phyloP scores from a whole-genome alignment of 2,888 invertebrate species.

The Ceramica pisi region DNA sequence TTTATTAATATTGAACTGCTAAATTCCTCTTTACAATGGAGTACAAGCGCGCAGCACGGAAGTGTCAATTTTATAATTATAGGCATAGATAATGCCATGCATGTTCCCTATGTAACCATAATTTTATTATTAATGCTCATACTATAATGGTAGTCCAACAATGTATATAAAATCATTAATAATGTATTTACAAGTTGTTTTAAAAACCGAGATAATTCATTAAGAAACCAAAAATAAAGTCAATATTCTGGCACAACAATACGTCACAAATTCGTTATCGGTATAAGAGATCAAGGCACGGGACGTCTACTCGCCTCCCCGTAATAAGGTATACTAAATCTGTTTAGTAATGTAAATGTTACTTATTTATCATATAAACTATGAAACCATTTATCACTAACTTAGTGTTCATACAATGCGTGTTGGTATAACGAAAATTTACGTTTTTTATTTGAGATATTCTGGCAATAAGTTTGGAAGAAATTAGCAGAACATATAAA shows the following conservation, averaged over 20 bases:
- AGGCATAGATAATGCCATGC: too few species aligned
- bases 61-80: too few species aligned
- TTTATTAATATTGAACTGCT: too few species aligned
- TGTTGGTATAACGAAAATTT: not conserved
- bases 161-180: too few species aligned
- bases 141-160: too few species aligned
- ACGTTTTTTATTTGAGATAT: not conserved
- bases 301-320: slow-evolving; percentile 67
- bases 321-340: slow-evolving; percentile 58
- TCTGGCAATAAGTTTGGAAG: not conserved
- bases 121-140: too few species aligned
- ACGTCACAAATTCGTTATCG: slow-evolving; percentile 70
- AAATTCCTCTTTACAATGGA: too few species aligned
- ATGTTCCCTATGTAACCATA: too few species aligned
- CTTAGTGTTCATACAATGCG: slow-evolving; percentile 36
- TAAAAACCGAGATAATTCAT: not conserved
- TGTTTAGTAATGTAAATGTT: slow-evolving; percentile 56
- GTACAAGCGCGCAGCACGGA: too few species aligned
- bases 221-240: slow-evolving; percentile 20
- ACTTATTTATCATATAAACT: slow-evolving; percentile 58
- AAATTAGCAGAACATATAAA: not conserved
- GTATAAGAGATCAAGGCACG: slow-evolving; percentile 75
- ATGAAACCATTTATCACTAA: slow-evolving; percentile 61
- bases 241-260: slow-evolving; percentile 27
- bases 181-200: not conserved